These are phyloP conservation scores for Mythimna ferrago DNA, from an alignment of 2,888 invertebrate genomes.

Conservation along the genomic window DNA sequence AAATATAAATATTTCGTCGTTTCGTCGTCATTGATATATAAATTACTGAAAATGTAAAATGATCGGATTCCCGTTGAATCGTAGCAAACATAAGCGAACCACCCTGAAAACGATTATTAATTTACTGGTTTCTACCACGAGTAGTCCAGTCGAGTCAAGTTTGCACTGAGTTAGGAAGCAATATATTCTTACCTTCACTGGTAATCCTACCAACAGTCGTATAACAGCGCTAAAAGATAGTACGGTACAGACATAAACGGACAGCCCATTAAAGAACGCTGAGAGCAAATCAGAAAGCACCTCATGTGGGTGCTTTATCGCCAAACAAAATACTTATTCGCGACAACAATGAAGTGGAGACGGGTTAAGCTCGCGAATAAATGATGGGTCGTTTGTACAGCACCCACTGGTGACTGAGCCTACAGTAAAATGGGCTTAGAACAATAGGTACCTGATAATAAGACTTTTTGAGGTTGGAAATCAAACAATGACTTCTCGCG, in stretches of 20 bases:
- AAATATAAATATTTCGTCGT: no score
- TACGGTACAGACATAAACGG: constrained; percentile 32
- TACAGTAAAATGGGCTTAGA: neutral
- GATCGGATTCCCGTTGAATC: no score
- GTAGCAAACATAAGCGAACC: no score
- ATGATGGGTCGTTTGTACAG: constrained; percentile 7
- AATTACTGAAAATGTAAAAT: no score
- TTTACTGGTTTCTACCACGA: neutral
- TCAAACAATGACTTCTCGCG: no score
- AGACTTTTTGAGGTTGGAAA: no score
- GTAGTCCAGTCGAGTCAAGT: neutral
- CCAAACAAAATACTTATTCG: constrained; percentile 40
- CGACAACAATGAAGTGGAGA: constrained; percentile 34
- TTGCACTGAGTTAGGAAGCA: neutral
- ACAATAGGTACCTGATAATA: neutral
- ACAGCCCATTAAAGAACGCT: constrained; percentile 26
- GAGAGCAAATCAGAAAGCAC: constrained; percentile 45
- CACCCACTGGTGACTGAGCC: neutral
- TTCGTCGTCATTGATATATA: no score
- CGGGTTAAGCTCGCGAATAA: constrained; percentile 28
- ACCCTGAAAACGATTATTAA: no score
- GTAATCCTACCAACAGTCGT: neutral
- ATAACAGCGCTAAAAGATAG: constrained; percentile 40
- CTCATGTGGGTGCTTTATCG: constrained; percentile 52
- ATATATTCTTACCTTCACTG: neutral